Conservation (phyloP, 2,113 vertebrate genomes). For the Pristiophorus japonicus region DNA sequence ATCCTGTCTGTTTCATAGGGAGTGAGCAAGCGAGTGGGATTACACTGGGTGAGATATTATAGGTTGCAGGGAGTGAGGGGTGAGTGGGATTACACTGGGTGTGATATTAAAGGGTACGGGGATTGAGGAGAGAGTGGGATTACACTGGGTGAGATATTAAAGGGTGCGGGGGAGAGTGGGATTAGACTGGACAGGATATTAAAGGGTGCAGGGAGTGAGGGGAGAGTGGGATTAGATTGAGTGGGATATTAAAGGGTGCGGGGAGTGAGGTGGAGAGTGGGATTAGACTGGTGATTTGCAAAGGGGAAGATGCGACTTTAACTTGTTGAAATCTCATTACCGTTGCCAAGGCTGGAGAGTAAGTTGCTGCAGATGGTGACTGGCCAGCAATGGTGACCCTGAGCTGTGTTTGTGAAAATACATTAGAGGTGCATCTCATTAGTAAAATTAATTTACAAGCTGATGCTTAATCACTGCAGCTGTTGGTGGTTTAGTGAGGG, state of each 20-base stretch:
- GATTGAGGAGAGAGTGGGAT: too few relatives aligned
- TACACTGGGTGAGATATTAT: background rate
- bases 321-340: slow-evolving; percentile 18
- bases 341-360: background rate
- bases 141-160: too few relatives aligned
- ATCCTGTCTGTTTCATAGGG: too few relatives aligned
- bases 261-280: too few relatives aligned
- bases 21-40: background rate
- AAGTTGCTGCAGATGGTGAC: slow-evolving; percentile 1
- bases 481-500: background rate
- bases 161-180: too few relatives aligned
- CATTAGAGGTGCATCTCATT: slow-evolving; percentile 32
- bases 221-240: background rate
- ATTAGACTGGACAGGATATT: too few relatives aligned
- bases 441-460: slow-evolving; percentile 35
- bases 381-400: background rate
- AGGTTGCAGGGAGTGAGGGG: background rate
- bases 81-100: too few relatives aligned
- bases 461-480: slow-evolving; percentile 34
- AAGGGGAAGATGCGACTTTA: background rate
- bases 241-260: background rate
- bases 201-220: too few relatives aligned
- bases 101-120: too few relatives aligned
- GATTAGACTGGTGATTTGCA: background rate
- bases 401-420: slow-evolving; percentile 25